These are phyloP conservation scores for Dinoponera quadriceps DNA, from an alignment of 1,140 invertebrate genomes.

Conservation along the genomic window DNA sequence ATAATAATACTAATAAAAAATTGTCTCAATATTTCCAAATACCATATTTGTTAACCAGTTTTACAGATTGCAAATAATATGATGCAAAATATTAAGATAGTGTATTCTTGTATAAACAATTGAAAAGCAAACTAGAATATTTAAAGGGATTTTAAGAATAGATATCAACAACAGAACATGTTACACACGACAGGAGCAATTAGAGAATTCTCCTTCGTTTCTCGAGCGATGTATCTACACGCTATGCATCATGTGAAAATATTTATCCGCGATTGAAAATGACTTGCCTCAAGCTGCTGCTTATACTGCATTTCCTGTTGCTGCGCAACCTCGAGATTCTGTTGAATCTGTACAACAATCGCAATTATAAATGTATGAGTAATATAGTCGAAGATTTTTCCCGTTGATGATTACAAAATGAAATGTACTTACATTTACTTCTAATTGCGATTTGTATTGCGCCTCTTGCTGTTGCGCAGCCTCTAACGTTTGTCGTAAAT, in stretches of 20 bases:
- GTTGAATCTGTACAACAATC: slow-evolving; percentile 87
- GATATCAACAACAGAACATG: too few species aligned
- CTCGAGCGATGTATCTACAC: too few species aligned
- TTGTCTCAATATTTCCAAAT: too few species aligned
- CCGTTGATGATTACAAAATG: neutral
- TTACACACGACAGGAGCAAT: too few species aligned
- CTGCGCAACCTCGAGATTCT: slow-evolving; percentile 91
- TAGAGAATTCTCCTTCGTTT: too few species aligned
- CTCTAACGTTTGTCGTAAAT: slow-evolving; percentile 90
- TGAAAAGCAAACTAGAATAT: too few species aligned
- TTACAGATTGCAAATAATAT: too few species aligned
- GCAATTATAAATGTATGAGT: neutral
- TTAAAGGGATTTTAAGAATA: too few species aligned
- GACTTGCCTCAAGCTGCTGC: slow-evolving; percentile 89
- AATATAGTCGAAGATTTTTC: neutral
- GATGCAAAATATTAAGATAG: too few species aligned
- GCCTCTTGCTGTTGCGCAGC: slow-evolving; percentile 91
- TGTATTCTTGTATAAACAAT: too few species aligned
- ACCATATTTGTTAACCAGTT: too few species aligned
- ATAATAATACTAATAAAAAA: too few species aligned
- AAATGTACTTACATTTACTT: slow-evolving; percentile 82
- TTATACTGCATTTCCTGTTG: slow-evolving; percentile 92
- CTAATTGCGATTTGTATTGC: slow-evolving; percentile 91
- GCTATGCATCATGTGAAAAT: neutral
- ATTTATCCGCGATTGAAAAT: slow-evolving; percentile 46